Evolutionary conservation across 1,140 invertebrate species (phyloP).

Genomic region (Branchinecta lynchi): DNA sequence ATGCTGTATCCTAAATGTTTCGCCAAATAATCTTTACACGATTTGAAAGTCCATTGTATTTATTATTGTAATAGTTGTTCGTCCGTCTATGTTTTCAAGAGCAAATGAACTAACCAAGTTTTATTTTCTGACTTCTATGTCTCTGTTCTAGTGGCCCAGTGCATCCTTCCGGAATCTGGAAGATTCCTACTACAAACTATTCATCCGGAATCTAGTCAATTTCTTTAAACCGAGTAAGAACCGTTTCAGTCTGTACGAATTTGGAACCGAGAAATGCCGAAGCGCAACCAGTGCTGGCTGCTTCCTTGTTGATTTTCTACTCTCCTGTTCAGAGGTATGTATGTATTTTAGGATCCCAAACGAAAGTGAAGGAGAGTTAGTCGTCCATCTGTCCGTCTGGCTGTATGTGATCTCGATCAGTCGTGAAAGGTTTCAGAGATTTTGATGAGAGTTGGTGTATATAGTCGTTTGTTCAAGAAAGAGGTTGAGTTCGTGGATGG

Average conservation of each 20-base stretch:
- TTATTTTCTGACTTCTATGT: slow-evolving; percentile 14
- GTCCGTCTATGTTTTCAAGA: neutral
- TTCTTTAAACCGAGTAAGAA: slow-evolving; percentile 76
- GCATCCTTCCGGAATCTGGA: slow-evolving; percentile 41
- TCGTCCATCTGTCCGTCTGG: too few species aligned
- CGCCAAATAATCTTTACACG: too few species aligned
- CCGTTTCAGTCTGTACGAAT: slow-evolving; percentile 52
- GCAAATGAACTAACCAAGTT: neutral
- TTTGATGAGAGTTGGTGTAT: too few species aligned
- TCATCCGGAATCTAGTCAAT: slow-evolving; percentile 60
- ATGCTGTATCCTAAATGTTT: too few species aligned
- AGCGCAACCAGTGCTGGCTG: slow-evolving; percentile 53
- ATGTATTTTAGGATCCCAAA: too few species aligned
- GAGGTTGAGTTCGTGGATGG: too few species aligned
- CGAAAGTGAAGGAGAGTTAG: too few species aligned
- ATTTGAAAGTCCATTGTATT: too few species aligned
- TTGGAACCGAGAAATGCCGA: slow-evolving; percentile 40
- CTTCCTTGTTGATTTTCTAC: slow-evolving; percentile 57
- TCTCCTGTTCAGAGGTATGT: slow-evolving; percentile 40
- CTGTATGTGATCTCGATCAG: too few species aligned
- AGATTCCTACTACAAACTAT: slow-evolving; percentile 57
- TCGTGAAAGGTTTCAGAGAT: too few species aligned
- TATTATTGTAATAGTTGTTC: too few species aligned
- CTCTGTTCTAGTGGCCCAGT: slow-evolving; percentile 34
- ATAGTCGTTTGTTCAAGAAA: too few species aligned